Evolutionary conservation across 2,888 invertebrate species (phyloP).

Genomic region (Leucophora obtusa): DNA sequence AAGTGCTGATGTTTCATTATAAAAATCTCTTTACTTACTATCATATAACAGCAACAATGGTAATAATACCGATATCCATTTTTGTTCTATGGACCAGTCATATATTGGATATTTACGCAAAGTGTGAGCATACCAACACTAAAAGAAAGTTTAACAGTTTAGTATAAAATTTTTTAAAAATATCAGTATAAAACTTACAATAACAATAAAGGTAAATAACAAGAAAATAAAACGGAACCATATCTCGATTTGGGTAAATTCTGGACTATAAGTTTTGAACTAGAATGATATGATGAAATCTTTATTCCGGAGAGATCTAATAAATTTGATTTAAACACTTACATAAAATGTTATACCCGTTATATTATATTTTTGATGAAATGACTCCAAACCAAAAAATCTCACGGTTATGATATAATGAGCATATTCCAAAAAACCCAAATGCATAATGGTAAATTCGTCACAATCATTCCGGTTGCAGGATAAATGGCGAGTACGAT

Average conservation of each 20-base stretch:
- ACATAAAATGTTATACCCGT: constrained; percentile 91
- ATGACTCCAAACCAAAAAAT: constrained; percentile 90
- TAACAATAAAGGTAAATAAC: constrained; percentile 89
- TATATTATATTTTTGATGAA: constrained; percentile 91
- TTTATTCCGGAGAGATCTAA: background rate
- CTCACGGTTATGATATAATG: constrained; percentile 91
- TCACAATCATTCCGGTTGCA: constrained; percentile 91
- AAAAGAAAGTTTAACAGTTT: constrained; percentile 65
- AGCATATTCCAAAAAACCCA: constrained; percentile 92
- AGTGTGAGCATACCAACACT: constrained; percentile 96
- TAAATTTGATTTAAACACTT: constrained; percentile 78
- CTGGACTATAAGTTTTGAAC: constrained; percentile 97
- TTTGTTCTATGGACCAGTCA: constrained; percentile 99
- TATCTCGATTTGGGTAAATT: constrained; percentile 97
- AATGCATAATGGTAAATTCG: constrained; percentile 91
- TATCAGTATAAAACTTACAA: constrained; percentile 82
- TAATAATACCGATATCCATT: constrained; percentile 94
- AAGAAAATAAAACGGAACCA: constrained; percentile 98
- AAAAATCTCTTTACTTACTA: constrained; percentile 86
- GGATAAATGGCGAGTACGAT: constrained; percentile 89
- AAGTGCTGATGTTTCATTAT: no score
- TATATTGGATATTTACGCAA: constrained; percentile 91
- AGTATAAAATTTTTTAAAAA: background rate
- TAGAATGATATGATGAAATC: constrained; percentile 73
- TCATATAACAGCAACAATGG: constrained; percentile 93